phyloP scores from a whole-genome alignment of 37 sponge, comb jelly and placozoan genomes.

The Halisarca cf. caerulea region DNA sequence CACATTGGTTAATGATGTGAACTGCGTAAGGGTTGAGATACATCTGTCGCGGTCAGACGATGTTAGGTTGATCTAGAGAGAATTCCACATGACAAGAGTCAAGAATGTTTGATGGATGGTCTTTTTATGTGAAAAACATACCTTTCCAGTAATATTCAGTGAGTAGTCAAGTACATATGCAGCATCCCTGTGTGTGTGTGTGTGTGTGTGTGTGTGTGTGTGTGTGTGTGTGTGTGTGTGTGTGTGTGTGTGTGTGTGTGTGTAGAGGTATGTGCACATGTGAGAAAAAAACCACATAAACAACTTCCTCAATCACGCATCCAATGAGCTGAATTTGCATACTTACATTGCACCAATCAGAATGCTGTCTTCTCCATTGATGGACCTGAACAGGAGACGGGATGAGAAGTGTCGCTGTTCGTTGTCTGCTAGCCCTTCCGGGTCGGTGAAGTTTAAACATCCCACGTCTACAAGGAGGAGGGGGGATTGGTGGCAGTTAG shows the following conservation, averaged over 20 bases:
- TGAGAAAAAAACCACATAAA: neutral
- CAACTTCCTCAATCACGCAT: neutral
- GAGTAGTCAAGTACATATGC: neutral
- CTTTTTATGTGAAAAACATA: neutral
- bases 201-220: constrained; percentile 15
- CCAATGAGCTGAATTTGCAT: neutral
- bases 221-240: constrained; percentile 21
- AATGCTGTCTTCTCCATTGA: neutral
- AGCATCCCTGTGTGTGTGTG: constrained; percentile 5
- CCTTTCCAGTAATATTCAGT: neutral
- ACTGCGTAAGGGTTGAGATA: too few relatives aligned
- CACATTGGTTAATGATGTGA: too few relatives aligned
- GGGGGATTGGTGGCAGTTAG: too few relatives aligned
- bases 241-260: constrained; percentile 6
- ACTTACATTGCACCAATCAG: constrained; percentile 5
- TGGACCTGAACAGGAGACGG: neutral
- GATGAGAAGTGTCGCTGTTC: neutral
- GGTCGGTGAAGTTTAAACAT: too few relatives aligned
- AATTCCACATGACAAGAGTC: too few relatives aligned
- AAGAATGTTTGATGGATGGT: neutral
- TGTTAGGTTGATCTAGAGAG: too few relatives aligned
- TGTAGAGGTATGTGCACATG: neutral
- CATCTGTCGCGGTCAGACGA: too few relatives aligned
- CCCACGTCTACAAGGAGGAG: too few relatives aligned
- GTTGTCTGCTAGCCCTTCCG: too few relatives aligned